These are phyloP conservation scores for Cabera pusaria DNA, from an alignment of 2,888 invertebrate genomes.

Conservation along the genomic window DNA sequence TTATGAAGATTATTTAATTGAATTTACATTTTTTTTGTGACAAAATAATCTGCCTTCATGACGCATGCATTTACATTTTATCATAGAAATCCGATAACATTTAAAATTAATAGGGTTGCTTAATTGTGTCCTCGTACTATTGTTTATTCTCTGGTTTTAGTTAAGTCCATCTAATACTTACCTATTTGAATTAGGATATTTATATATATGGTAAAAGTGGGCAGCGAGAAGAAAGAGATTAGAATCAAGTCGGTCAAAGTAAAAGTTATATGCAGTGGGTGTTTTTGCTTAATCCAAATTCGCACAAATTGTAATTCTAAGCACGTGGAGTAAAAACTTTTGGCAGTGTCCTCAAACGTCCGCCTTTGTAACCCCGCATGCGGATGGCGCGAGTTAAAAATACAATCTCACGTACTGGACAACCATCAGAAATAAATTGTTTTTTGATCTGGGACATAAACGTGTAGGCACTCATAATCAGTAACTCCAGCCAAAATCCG, in stretches of 20 bases:
- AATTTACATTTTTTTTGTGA: too few relatives aligned
- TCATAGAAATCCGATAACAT: too few relatives aligned
- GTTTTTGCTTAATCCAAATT: slow-evolving; percentile 46
- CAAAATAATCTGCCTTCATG: too few relatives aligned
- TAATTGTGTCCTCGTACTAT: too few relatives aligned
- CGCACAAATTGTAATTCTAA: slow-evolving; percentile 46
- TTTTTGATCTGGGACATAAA: slow-evolving; percentile 68
- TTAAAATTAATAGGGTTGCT: too few relatives aligned
- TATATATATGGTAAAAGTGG: slow-evolving; percentile 1
- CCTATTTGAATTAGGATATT: too few relatives aligned
- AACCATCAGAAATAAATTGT: slow-evolving; percentile 69
- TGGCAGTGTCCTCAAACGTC: slow-evolving; percentile 51
- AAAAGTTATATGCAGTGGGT: slow-evolving; percentile 43
- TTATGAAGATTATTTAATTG: too few relatives aligned
- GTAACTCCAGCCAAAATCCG: slow-evolving; percentile 50
- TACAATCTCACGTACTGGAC: slow-evolving; percentile 67
- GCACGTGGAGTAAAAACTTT: slow-evolving; percentile 53
- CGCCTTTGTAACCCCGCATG: slow-evolving; percentile 62
- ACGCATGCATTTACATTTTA: too few relatives aligned
- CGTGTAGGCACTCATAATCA: slow-evolving; percentile 63
- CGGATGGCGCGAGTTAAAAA: slow-evolving; percentile 52
- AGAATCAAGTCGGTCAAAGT: slow-evolving; percentile 49
- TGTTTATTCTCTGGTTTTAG: too few relatives aligned
- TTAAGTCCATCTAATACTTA: too few relatives aligned
- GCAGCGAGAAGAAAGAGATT: slow-evolving; percentile 33